These are phyloP conservation scores for Artibeus lituratus DNA, from an alignment of 2,797 vertebrate genomes.

Conservation along the genomic window DNA sequence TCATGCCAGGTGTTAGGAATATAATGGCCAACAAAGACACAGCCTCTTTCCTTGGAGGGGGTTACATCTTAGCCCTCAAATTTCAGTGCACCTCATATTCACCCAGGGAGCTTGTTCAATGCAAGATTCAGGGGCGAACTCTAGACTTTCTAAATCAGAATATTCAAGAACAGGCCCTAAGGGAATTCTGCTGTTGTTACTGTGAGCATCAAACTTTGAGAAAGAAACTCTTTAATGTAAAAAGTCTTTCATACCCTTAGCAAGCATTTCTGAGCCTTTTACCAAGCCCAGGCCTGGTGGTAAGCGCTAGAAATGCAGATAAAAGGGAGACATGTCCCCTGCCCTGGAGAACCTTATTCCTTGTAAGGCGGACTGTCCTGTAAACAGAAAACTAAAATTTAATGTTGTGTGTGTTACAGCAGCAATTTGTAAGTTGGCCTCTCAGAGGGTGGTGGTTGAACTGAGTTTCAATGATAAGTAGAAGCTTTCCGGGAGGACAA, in stretches of 20 bases:
- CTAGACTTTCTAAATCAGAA: conserved; percentile 3
- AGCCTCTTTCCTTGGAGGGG: neutral
- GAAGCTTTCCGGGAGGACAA: neutral
- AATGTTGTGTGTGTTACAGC: neutral
- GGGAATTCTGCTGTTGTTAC: neutral
- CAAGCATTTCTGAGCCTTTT: conserved; percentile 43
- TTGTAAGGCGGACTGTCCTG: neutral
- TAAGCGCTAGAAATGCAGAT: conserved; percentile 39
- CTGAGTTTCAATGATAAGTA: neutral
- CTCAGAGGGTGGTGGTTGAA: neutral
- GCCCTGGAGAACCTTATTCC: conserved; percentile 13
- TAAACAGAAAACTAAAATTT: conserved; percentile 55
- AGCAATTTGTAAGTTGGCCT: neutral
- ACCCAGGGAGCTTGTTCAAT: neutral
- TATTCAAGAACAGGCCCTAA: conserved; percentile 25
- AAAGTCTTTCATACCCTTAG: conserved; percentile 29
- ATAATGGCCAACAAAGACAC: neutral
- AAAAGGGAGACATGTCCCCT: conserved; percentile 38
- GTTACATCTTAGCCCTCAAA: neutral
- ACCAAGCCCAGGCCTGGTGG: neutral
- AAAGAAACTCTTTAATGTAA: conserved; percentile 51
- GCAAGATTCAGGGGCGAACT: neutral
- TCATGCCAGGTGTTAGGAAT: neutral
- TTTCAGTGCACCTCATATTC: neutral
- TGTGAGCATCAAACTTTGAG: conserved; percentile 17